Evolutionary conservation across 2,113 vertebrate species (phyloP), one percentile per base, ranked within the genome.

Genomic region (Lophura nycthemera): DNA sequence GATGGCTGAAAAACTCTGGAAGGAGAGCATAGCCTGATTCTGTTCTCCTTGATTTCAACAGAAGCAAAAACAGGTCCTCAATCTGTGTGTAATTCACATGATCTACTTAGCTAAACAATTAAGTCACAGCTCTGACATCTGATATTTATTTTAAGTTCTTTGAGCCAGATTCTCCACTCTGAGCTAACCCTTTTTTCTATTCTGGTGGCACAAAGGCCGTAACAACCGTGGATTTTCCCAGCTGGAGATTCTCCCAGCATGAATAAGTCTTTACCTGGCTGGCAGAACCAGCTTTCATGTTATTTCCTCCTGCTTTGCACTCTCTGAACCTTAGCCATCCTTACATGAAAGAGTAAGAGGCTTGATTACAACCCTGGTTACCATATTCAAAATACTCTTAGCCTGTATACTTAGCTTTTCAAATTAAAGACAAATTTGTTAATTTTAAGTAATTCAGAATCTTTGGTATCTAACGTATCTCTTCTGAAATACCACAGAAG

Each of bases 141-240:
- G 93, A 96, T 95, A 95, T 97, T 97, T 97, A 97, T 97, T 96
- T 96, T 88, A 96, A 95, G 89, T 97, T 93, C 89, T 91, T 93
- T 91, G 91, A 96, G 91, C 89, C 88, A 97, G 89, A 92, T 92
- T 95, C 82, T 86, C 79, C 67, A 65, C 76, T 65, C 61, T 61
- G 79, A 89, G 93, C 87, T 90, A 94, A 89, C 11, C 6, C 14
- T 91, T 96, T 95, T 93, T 83, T 95, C 61, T 95, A 29, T 88
- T 95, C 89, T 92, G 72, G 57, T 93, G 91, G 89, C 89, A 92
- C 57, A 94, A 83, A 83, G 69, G 43, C 83, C 74, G 1, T 75
- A 92, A 78, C 57, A 86, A 60, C 82, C 22, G 1, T 32, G 67
- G 83, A 91, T 94, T 95, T 94, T 95, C 88, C 69, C 69, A 92